Conservation (phyloP, 2,888 invertebrate genomes). For the Ochropacha duplaris region DNA sequence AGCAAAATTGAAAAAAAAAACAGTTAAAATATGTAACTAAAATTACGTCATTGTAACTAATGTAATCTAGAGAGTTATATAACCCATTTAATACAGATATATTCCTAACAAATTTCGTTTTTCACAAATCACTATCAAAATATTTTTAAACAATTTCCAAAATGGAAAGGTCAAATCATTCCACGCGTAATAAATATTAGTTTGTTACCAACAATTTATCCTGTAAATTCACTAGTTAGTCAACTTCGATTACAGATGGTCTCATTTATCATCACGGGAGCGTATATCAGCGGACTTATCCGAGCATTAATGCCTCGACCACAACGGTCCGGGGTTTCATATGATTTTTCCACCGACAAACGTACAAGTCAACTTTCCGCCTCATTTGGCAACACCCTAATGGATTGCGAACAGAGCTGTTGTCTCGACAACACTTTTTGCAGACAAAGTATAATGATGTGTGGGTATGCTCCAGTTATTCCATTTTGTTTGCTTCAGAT, state of each 20-base stretch:
- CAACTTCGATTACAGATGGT: slow-evolving; percentile 41
- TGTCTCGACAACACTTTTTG: slow-evolving; percentile 69
- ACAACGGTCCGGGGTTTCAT: slow-evolving; percentile 39
- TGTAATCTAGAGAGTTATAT: too few relatives aligned
- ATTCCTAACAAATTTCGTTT: too few relatives aligned
- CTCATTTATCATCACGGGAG: slow-evolving; percentile 48
- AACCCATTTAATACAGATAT: too few relatives aligned
- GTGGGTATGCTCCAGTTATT: slow-evolving; percentile 34
- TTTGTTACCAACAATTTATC: slow-evolving; percentile 15
- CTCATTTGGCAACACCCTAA: slow-evolving; percentile 74
- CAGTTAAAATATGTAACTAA: too few relatives aligned
- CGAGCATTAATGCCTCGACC: slow-evolving; percentile 47
- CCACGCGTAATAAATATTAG: slow-evolving; percentile 5
- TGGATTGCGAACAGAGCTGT: slow-evolving; percentile 72
- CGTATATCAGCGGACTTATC: slow-evolving; percentile 44
- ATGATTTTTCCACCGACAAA: slow-evolving; percentile 48
- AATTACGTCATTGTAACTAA: too few relatives aligned
- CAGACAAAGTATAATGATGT: slow-evolving; percentile 50
- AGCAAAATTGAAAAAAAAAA: too few relatives aligned
- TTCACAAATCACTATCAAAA: too few relatives aligned
- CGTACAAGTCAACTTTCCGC: slow-evolving; percentile 71
- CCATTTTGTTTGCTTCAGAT: slow-evolving; percentile 14
- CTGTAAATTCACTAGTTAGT: slow-evolving; percentile 27
- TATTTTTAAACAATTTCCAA: too few relatives aligned
- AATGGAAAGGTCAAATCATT: not conserved